Conservation (phyloP, 2,113 vertebrate species). For the Chlamydotis undulata region DNA sequence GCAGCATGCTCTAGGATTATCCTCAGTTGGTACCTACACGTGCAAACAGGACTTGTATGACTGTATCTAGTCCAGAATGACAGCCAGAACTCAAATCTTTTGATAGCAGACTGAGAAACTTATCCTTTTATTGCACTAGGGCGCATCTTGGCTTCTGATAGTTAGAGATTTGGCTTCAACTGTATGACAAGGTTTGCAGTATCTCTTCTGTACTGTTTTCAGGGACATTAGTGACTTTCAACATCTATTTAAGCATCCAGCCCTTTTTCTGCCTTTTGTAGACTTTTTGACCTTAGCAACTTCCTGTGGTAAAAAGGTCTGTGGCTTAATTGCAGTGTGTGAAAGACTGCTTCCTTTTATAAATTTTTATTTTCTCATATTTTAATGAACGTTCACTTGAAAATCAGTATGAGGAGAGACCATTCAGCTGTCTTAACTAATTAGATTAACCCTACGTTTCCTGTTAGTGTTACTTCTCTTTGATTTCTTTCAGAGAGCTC, state of each 20-base stretch:
- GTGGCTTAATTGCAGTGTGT: background rate
- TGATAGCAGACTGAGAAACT: background rate
- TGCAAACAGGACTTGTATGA: background rate
- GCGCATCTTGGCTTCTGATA: background rate
- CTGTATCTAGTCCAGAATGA: background rate
- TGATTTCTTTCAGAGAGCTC: background rate
- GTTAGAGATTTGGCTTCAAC: background rate
- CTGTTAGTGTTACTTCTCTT: background rate
- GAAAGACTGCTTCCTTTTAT: background rate
- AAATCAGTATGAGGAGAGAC: background rate
- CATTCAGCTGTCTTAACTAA: background rate
- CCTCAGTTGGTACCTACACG: accelerated
- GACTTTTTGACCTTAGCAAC: background rate
- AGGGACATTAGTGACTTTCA: background rate
- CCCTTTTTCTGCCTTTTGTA: background rate
- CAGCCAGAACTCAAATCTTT: background rate
- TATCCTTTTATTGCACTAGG: background rate
- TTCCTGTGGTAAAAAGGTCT: background rate
- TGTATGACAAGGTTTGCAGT: background rate
- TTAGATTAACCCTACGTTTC: background rate
- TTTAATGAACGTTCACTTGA: background rate
- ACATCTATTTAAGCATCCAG: background rate
- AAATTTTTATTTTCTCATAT: background rate
- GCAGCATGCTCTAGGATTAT: background rate
- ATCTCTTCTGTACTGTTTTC: background rate